Percentiles rank a stretch among this genome's conserved stretches.
These are phyloP conservation scores for Xyrauchen texanus DNA, from an alignment of 2,113 vertebrate genomes.

Conservation along the genomic window DNA sequence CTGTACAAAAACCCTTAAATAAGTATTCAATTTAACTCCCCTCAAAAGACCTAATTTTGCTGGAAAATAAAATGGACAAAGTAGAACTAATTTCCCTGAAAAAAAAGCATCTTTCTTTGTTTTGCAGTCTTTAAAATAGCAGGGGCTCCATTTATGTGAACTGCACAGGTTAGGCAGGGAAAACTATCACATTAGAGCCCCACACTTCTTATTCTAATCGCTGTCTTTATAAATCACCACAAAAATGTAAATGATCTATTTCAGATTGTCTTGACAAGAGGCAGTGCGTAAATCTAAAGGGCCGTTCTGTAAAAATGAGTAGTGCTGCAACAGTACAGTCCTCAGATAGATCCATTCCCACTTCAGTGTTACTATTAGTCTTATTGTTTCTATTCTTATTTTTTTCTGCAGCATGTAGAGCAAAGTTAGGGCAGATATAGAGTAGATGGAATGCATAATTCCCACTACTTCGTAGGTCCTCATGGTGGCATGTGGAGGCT, in stretches of 20 bases:
- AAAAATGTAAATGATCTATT: conserved; percentile 50
- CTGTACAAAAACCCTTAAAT: too few relatives aligned
- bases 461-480: too few relatives aligned
- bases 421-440: not conserved
- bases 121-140: not conserved
- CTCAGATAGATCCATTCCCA: not conserved
- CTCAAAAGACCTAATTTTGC: too few relatives aligned
- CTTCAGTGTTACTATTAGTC: not conserved
- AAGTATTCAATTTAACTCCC: too few relatives aligned
- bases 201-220: not conserved
- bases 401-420: not conserved
- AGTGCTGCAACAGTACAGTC: not conserved
- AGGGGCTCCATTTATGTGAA: not conserved
- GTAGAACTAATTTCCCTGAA: too few relatives aligned
- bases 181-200: not conserved
- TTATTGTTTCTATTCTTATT: conserved; percentile 24
- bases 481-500: too few relatives aligned
- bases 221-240: conserved; percentile 43
- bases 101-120: not conserved
- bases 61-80: too few relatives aligned
- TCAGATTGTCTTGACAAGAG: conserved; percentile 47
- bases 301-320: not conserved
- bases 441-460: not conserved
- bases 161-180: not conserved
- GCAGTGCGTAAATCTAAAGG: too few relatives aligned